Evolutionary conservation across 1,140 invertebrate species (phyloP).

Genomic region (Copidosoma floridanum): DNA sequence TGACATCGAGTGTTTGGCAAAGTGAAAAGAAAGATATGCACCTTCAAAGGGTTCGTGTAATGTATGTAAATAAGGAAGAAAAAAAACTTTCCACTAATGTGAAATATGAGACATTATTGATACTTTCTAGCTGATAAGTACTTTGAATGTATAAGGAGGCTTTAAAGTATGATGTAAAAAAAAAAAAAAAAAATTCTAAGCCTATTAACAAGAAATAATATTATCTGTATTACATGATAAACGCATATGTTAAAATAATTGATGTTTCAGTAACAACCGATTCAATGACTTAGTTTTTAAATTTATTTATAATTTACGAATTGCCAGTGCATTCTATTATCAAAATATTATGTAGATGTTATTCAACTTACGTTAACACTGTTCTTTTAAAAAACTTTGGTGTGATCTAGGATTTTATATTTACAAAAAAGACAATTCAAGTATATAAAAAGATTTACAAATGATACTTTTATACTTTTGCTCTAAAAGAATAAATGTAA

Average conservation of each 20-base stretch:
- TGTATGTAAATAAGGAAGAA: constrained; percentile 32
- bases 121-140: constrained; percentile 26
- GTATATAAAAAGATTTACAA: constrained; percentile 1
- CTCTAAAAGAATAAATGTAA: background rate
- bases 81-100: constrained; percentile 10
- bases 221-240: constrained; percentile 37
- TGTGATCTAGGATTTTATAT: constrained; percentile 53
- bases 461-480: background rate
- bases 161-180: constrained; percentile 29
- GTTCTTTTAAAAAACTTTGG: constrained; percentile 47
- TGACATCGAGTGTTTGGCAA: too few relatives aligned
- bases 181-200: constrained; percentile 27
- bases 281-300: constrained; percentile 40
- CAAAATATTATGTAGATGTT: constrained; percentile 32
- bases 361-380: constrained; percentile 36
- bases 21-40: too few relatives aligned
- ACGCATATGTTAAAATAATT: constrained; percentile 37
- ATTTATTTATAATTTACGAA: constrained; percentile 40
- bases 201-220: too few relatives aligned
- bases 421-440: constrained; percentile 32
- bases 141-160: constrained; percentile 12
- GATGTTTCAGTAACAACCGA: constrained; percentile 42
- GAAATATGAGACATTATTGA: constrained; percentile 7
- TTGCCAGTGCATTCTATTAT: constrained; percentile 36
- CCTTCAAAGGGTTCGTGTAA: constrained; percentile 22